Conservation (phyloP, 2,797 vertebrate species). For the Hypotaenidia philippensis region DNA sequence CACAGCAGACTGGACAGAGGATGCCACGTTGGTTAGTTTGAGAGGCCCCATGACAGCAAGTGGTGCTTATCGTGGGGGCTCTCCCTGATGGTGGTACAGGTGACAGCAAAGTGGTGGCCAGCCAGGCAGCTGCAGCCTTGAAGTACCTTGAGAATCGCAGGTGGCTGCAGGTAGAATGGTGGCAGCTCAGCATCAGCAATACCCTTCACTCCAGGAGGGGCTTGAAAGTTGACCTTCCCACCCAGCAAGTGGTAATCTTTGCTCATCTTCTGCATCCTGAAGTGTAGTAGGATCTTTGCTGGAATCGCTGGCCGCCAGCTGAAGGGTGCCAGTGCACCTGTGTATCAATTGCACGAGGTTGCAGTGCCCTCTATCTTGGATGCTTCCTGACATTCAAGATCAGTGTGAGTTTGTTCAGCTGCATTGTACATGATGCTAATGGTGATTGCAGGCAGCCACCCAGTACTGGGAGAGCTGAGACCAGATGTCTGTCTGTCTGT, state of each 20-base stretch:
- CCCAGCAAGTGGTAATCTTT: background rate
- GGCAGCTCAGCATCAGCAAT: background rate
- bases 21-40: fast-evolving
- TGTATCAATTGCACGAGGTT: background rate
- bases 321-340: background rate
- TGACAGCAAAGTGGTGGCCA: background rate
- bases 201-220: background rate
- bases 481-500: background rate
- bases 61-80: background rate
- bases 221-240: background rate
- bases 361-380: background rate
- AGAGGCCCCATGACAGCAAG: background rate
- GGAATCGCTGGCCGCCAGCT: background rate
- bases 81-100: background rate
- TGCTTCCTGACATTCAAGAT: background rate
- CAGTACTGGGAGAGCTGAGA: background rate
- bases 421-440: background rate
- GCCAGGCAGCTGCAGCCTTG: background rate
- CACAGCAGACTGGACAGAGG: background rate
- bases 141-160: background rate
- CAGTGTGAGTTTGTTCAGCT: background rate
- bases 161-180: background rate
- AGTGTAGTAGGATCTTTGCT: background rate
- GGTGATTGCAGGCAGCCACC: background rate
- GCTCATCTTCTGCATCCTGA: background rate